phyloP scores from a whole-genome alignment of 2,888 invertebrate species.

The Chaetoderma sp. region DNA sequence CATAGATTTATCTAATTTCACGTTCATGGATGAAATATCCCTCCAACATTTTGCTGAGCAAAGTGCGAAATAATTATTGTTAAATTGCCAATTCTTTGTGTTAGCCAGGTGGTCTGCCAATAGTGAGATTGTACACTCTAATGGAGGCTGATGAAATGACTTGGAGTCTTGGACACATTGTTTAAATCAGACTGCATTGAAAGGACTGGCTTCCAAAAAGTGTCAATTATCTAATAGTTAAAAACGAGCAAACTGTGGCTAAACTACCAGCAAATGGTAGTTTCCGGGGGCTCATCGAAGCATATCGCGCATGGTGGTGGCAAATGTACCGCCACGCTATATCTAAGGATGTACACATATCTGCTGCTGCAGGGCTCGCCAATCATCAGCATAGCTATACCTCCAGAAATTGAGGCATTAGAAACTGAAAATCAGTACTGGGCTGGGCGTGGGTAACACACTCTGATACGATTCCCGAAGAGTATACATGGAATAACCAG shows the following conservation, averaged over 20 bases:
- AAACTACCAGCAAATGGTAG: conserved; percentile 19
- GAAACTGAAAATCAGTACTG: conserved; percentile 19
- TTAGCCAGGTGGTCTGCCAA: too few relatives aligned
- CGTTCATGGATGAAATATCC: too few relatives aligned
- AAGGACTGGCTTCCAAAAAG: conserved; percentile 10
- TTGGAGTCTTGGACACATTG: background rate
- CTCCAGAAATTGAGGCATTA: conserved; percentile 17
- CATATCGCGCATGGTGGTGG: conserved; percentile 29
- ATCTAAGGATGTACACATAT: conserved; percentile 25
- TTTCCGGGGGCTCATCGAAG: conserved; percentile 25
- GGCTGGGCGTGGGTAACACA: conserved; percentile 22
- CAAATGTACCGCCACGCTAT: conserved; percentile 11
- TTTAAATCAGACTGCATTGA: background rate
- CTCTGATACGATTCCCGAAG: too few relatives aligned
- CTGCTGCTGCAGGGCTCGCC: conserved; percentile 26
- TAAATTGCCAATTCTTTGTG: too few relatives aligned
- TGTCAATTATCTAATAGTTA: conserved; percentile 10
- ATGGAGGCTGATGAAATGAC: background rate
- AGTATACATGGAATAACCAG: conserved; percentile 16
- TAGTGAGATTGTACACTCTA: background rate
- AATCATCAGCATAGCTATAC: conserved; percentile 28
- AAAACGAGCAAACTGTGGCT: conserved; percentile 28
- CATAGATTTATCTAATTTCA: too few relatives aligned
- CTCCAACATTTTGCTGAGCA: too few relatives aligned
- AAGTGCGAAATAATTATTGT: too few relatives aligned